Conservation (phyloP, 2,888 invertebrate genomes). For the Mythimna lalbum region DNA sequence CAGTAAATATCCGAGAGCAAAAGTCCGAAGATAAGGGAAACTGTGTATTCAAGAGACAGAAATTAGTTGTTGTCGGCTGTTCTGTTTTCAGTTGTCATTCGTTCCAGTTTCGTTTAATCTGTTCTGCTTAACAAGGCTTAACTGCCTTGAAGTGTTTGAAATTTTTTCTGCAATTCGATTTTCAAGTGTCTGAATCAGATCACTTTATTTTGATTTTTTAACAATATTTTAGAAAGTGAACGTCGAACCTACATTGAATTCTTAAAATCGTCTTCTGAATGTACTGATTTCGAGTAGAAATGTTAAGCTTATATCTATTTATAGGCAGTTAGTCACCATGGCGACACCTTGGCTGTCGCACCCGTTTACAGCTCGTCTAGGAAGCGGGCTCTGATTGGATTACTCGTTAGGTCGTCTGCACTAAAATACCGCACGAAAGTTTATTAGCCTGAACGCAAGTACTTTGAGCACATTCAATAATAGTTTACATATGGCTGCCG, state of each 20-base stretch:
- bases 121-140: conserved; percentile 24
- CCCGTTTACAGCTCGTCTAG: conserved; percentile 52
- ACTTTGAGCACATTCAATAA: conserved; percentile 37
- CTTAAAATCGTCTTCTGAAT: neutral
- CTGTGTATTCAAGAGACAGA: conserved; percentile 31
- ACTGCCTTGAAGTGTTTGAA: conserved; percentile 17
- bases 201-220: neutral
- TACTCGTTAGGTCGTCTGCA: conserved; percentile 56
- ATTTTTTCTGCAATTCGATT: conserved; percentile 15
- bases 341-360: conserved; percentile 47
- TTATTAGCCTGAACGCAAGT: conserved; percentile 53
- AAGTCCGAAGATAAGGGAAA: conserved; percentile 38
- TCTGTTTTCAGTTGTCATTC: conserved; percentile 14
- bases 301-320: conserved; percentile 37
- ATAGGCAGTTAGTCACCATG: conserved; percentile 34
- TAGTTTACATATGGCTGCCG: conserved; percentile 33
- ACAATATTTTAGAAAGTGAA: neutral
- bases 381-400: conserved; percentile 61
- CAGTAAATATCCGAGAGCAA: conserved; percentile 30
- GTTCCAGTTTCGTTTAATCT: conserved; percentile 43
- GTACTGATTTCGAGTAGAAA: conserved; percentile 18
- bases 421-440: conserved; percentile 59
- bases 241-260: neutral
- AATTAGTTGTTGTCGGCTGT: conserved; percentile 35
- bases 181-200: conserved; percentile 5